Conservation (phyloP, 2,888 invertebrate genomes). For the Phania funesta region DNA sequence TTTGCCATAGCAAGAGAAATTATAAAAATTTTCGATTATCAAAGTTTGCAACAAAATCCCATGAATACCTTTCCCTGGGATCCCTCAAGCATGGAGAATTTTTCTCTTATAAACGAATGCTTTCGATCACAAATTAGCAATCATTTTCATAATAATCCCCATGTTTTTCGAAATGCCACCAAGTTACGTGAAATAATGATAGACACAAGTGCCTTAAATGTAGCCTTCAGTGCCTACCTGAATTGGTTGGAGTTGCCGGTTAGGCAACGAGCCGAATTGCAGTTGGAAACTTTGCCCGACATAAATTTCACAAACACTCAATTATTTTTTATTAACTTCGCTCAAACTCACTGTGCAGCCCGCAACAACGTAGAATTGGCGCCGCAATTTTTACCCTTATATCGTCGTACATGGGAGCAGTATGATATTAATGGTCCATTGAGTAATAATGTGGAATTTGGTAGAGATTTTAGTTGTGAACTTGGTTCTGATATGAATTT, state of each 20-base stretch:
- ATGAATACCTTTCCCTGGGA: slow-evolving; percentile 71
- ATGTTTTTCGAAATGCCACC: slow-evolving; percentile 71
- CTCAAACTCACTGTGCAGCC: slow-evolving; percentile 75
- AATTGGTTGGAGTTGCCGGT: slow-evolving; percentile 73
- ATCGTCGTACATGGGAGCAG: slow-evolving; percentile 72
- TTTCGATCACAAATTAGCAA: slow-evolving; percentile 74
- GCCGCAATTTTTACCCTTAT: slow-evolving; percentile 72
- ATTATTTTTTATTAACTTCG: slow-evolving; percentile 77
- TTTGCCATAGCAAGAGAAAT: slow-evolving; percentile 73
- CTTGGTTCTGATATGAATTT: slow-evolving; percentile 76
- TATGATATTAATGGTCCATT: slow-evolving; percentile 75
- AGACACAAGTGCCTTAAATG: slow-evolving; percentile 74
- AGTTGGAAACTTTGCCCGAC: slow-evolving; percentile 74
- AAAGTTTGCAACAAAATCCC: slow-evolving; percentile 65
- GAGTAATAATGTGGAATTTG: slow-evolving; percentile 75
- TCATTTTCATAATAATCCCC: slow-evolving; percentile 73
- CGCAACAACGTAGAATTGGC: slow-evolving; percentile 58
- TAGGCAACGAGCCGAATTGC: slow-evolving; percentile 52
- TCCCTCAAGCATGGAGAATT: slow-evolving; percentile 69
- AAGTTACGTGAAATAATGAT: slow-evolving; percentile 73
- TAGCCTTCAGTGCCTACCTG: slow-evolving; percentile 77
- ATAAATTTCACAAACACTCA: slow-evolving; percentile 77
- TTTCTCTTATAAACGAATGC: slow-evolving; percentile 72
- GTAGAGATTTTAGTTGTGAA: slow-evolving; percentile 75
- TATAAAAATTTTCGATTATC: slow-evolving; percentile 70